Conservation (phyloP, 2,113 vertebrate species). For the Dipodomys stephensi region DNA sequence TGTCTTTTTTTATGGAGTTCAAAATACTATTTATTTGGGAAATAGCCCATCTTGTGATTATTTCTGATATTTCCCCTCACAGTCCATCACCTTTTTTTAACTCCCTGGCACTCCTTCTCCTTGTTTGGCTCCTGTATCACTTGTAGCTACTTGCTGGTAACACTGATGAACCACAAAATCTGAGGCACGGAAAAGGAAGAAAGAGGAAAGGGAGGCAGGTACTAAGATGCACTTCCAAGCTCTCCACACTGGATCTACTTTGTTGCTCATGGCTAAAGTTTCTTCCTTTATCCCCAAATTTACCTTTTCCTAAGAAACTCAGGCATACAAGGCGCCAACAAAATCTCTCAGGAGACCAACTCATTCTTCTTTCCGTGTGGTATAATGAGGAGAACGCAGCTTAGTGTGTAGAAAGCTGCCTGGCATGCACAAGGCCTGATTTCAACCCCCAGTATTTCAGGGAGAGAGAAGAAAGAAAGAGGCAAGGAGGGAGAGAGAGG, state of each 20-base stretch:
- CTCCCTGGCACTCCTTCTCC: background rate
- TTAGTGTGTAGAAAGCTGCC: background rate
- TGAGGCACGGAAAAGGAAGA: background rate
- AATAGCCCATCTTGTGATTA: background rate
- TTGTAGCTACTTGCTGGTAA: conserved; percentile 47
- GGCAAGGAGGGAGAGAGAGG: too few species aligned
- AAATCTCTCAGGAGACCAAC: conserved; percentile 8
- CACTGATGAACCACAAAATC: conserved; percentile 33
- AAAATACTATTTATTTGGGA: conserved; percentile 41
- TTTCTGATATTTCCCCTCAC: conserved; percentile 12
- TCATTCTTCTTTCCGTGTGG: conserved; percentile 1
- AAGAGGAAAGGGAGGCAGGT: background rate
- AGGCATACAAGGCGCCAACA: background rate
- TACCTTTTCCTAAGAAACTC: conserved; percentile 46
- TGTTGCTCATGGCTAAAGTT: background rate
- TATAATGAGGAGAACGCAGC: background rate
- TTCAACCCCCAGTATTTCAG: background rate
- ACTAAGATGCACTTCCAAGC: background rate
- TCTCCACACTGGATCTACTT: background rate
- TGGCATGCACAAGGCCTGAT: background rate
- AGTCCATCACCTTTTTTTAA: background rate
- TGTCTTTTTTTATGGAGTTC: conserved; percentile 33
- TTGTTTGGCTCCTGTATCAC: background rate
- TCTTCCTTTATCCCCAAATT: conserved; percentile 17
- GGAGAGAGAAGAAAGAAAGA: background rate